Conservation (phyloP, 2,888 invertebrate genomes). For the Gymnocheta viridis region DNA sequence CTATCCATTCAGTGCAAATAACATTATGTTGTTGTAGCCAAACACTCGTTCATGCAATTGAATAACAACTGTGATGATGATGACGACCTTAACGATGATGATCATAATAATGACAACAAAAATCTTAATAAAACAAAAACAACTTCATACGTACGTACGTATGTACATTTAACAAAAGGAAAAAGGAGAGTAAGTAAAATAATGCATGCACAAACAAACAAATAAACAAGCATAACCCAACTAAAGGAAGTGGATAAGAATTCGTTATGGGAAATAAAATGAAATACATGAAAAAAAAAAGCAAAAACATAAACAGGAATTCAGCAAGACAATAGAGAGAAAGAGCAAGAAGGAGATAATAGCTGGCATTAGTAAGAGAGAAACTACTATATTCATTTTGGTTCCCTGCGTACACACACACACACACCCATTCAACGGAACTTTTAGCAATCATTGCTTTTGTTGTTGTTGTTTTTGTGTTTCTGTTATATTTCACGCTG, state of each 20-base stretch:
- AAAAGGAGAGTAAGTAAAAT: slow-evolving; percentile 52
- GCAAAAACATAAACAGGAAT: slow-evolving; percentile 25
- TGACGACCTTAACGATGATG: not conserved
- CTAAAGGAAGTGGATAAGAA: slow-evolving; percentile 56
- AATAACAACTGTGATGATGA: slow-evolving; percentile 42
- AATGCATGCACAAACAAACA: not conserved
- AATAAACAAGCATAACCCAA: slow-evolving; percentile 19
- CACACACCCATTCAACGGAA: too few species aligned
- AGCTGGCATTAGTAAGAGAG: not conserved
- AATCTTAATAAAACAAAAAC: slow-evolving; percentile 12
- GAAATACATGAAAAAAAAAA: not conserved
- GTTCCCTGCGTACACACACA: not conserved
- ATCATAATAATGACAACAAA: slow-evolving; percentile 35
- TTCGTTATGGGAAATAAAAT: slow-evolving; percentile 60
- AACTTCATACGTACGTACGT: not conserved
- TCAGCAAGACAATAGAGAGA: not conserved
- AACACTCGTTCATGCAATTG: slow-evolving; percentile 14
- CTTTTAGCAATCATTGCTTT: not conserved
- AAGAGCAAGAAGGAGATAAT: not conserved
- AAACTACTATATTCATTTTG: not conserved
- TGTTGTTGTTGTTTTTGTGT: not conserved
- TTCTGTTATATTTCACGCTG: not conserved
- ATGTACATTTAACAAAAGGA: not conserved
- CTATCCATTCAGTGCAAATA: slow-evolving; percentile 13
- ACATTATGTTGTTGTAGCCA: slow-evolving; percentile 32